These are phyloP conservation scores for Triplophysa rosa DNA, from an alignment of 2,113 vertebrate genomes.

Conservation along the genomic window DNA sequence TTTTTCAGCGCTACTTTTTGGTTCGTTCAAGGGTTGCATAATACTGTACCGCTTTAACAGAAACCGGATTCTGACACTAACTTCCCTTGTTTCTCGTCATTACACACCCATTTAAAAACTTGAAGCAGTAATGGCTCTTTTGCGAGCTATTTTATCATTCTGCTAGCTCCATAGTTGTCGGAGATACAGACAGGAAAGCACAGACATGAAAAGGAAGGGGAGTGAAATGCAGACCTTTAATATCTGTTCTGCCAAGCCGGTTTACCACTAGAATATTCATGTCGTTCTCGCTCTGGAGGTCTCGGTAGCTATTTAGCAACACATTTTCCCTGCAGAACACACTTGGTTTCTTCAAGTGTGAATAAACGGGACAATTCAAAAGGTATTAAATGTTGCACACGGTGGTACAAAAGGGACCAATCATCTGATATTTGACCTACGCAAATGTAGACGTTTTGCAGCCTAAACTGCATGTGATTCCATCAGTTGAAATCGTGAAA, in stretches of 20 bases:
- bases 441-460: too few species aligned
- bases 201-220: background rate
- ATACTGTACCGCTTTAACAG: background rate
- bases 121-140: background rate
- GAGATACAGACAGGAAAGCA: background rate
- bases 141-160: background rate
- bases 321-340: background rate
- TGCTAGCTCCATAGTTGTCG: background rate
- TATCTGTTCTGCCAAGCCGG: constrained; percentile 12
- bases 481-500: too few species aligned
- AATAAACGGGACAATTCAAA: background rate
- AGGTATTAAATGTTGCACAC: too few species aligned
- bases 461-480: too few species aligned
- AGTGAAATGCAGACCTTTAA: background rate
- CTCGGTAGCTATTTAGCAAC: background rate
- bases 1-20: background rate
- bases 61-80: background rate
- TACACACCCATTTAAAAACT: background rate
- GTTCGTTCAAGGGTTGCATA: background rate
- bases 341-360: background rate
- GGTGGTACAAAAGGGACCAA: too few species aligned
- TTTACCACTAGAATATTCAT: constrained; percentile 48
- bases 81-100: background rate
- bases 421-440: too few species aligned
- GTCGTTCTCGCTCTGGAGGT: constrained; percentile 22